These are phyloP conservation scores for Engystomops pustulosus DNA, from an alignment of 2,113 vertebrate species.

Conservation along the genomic window DNA sequence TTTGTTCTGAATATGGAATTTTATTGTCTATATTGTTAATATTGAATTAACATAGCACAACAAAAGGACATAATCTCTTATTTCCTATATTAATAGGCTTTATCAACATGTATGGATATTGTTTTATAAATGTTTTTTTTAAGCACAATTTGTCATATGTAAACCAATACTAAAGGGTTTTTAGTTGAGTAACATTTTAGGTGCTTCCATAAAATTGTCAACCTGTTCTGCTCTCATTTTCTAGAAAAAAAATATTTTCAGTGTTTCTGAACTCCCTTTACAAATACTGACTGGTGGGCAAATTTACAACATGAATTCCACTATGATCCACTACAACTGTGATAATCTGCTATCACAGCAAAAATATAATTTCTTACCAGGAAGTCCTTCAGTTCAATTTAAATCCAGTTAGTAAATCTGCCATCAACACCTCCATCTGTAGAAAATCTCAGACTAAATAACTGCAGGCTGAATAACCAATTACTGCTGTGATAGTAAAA, in stretches of 20 bases:
- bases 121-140: too few relatives aligned
- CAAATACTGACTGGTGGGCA: not conserved
- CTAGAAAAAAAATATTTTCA: not conserved
- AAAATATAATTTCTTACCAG: slow-evolving; percentile 1
- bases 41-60: too few relatives aligned
- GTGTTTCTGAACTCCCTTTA: not conserved
- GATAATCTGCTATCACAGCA: not conserved
- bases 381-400: slow-evolving; percentile 3
- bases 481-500: not conserved
- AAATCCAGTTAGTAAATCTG: slow-evolving; percentile 15
- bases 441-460: slow-evolving; percentile 10
- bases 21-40: too few relatives aligned
- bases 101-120: too few relatives aligned
- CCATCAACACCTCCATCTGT: not conserved
- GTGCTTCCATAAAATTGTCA: not conserved
- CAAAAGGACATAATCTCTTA: too few relatives aligned
- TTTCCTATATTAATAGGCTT: too few relatives aligned
- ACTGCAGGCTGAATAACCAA: slow-evolving; percentile 9
- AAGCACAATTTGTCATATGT: too few relatives aligned
- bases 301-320: too few relatives aligned
- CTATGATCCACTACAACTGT: not conserved
- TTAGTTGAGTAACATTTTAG: too few relatives aligned
- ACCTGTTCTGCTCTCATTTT: not conserved
- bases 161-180: too few relatives aligned
- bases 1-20: too few relatives aligned